Evolutionary conservation across 2,888 invertebrate species (phyloP), one percentile per base, ranked within the genome.

Genomic region (Dynastes hyllus): DNA sequence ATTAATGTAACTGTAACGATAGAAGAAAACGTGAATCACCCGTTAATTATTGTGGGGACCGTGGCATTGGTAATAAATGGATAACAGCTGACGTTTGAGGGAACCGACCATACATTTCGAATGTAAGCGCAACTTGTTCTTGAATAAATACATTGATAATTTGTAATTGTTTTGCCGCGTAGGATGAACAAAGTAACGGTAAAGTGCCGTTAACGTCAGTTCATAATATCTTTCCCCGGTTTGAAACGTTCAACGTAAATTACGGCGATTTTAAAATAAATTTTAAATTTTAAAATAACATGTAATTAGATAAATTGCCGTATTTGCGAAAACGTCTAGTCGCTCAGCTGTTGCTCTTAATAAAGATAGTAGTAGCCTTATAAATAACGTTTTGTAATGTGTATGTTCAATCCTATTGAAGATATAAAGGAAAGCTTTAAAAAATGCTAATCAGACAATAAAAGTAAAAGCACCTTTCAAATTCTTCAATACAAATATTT

Each of bases 21-120:
- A 73, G 58, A 61, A 73, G 73, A 73, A 71, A 58, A 73, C 58
- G 61, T 73, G 73, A 73, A 73, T 73, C 73, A 73, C 45, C 16
- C 40, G 73, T 61, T 73, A 73, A 73, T 73, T 58, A 58, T 61
- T 58, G 16, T 61, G 61, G 61, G 40, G 61, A 61, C 73, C 73
- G 58, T 61, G 61, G 58, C 73, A 61, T 73, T 73, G 45, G 73
- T 73, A 73, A 73, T 71, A 71, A 71, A 71, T 40, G 73, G 61
- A 37, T 61, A 61, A 61, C 58, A 61, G 40, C 61, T 61, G 40
- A 37, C 61, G 73, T 45, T 73, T 73, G 58, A 45, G 58, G 22
- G 45, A 58, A 45, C 40, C 61, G 61, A 61, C 58, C 8, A 16
- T n/a, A 53, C 6, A n/a, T 45, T 16, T 22, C 13, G 45, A 45